phyloP scores from a whole-genome alignment of 2,888 invertebrate genomes.

The Leptinotarsa rubiginosa region DNA sequence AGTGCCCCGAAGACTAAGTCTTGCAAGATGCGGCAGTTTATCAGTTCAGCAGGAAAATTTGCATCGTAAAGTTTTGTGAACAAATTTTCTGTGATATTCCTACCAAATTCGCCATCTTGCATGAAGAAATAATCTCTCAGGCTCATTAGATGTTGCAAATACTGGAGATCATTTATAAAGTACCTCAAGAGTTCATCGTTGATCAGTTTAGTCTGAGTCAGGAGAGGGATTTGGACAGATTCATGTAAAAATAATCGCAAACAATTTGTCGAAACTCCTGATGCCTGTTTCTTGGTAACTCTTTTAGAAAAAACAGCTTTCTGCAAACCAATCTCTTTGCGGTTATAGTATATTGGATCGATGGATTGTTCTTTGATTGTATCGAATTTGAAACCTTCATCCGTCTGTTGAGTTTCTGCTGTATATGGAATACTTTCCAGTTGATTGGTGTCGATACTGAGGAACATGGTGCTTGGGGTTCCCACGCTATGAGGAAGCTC shows the following conservation, averaged over 20 bases:
- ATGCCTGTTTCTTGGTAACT: constrained; percentile 63
- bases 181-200: constrained; percentile 78
- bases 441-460: constrained; percentile 50
- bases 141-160: constrained; percentile 78
- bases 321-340: constrained; percentile 19
- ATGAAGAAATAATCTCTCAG: constrained; percentile 83
- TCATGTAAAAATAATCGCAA: constrained; percentile 60
- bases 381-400: constrained; percentile 62
- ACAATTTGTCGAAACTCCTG: constrained; percentile 59
- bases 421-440: constrained; percentile 54
- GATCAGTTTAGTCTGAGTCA: constrained; percentile 76
- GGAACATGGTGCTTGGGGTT: constrained; percentile 50
- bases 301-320: constrained; percentile 55
- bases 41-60: constrained; percentile 74
- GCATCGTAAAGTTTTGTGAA: constrained; percentile 76
- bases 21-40: constrained; percentile 78
- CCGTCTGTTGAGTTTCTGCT: constrained; percentile 67
- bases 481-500: constrained; percentile 49
- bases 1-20: constrained; percentile 76
- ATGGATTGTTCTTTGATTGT: constrained; percentile 20
- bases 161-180: constrained; percentile 74
- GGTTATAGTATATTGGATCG: constrained; percentile 34
- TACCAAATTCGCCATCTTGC: constrained; percentile 83
- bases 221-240: constrained; percentile 74
- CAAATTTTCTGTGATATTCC: constrained; percentile 77